phyloP scores from a whole-genome alignment of 2,113 vertebrate genomes.

The Halichoeres trimaculatus region DNA sequence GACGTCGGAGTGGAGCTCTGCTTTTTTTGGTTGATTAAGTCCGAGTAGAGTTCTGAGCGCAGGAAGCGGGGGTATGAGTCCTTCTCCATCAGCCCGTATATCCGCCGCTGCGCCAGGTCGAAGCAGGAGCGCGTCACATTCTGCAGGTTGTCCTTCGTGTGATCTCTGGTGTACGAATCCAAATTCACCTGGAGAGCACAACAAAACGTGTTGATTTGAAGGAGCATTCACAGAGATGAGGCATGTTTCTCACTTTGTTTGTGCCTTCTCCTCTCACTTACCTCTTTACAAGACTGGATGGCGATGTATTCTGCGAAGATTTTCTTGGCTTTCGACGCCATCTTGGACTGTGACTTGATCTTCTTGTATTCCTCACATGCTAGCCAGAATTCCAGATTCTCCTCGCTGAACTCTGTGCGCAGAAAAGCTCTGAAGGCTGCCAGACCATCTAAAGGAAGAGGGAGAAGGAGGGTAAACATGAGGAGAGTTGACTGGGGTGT shows the following conservation, averaged over 20 bases:
- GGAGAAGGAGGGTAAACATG: conserved; percentile 39
- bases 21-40: conserved; percentile 97
- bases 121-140: conserved; percentile 92
- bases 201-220: not conserved
- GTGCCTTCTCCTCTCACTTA: conserved; percentile 69
- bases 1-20: conserved; percentile 87
- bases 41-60: conserved; percentile 95
- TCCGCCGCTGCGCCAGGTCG: conserved; percentile 94
- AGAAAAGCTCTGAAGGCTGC: conserved; percentile 97
- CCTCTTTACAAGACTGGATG: conserved; percentile 99
- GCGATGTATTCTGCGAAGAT: conserved; percentile 96
- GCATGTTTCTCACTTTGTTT: not conserved
- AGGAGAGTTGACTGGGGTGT: conserved; percentile 59
- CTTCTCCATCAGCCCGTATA: conserved; percentile 98
- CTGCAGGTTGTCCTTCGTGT: conserved; percentile 97
- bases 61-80: conserved; percentile 98
- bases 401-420: conserved; percentile 97
- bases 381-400: conserved; percentile 99
- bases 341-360: conserved; percentile 97
- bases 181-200: conserved; percentile 90
- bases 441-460: conserved; percentile 88
- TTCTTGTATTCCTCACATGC: conserved; percentile 99
- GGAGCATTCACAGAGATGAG: not conserved
- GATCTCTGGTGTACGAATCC: conserved; percentile 95
- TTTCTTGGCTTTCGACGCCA: conserved; percentile 96